Evolutionary conservation across 1,140 invertebrate genomes (phyloP).

Genomic region (Brachionus paranguensis): DNA sequence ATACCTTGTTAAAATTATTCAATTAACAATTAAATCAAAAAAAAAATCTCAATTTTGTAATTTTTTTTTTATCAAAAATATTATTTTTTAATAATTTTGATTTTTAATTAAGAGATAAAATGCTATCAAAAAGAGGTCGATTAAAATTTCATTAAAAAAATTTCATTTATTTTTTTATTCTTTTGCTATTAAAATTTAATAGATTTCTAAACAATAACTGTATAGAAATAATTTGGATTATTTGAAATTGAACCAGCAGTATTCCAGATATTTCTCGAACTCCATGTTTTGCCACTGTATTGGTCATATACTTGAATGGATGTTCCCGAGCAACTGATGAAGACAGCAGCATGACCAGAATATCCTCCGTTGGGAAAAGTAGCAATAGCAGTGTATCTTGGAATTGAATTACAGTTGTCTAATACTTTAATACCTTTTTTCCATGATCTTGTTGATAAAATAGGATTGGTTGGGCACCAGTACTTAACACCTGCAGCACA

Average conservation of each 20-base stretch:
- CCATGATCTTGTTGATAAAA: slow-evolving; percentile 24
- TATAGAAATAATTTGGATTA: background rate
- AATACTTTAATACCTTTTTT: background rate
- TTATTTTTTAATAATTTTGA: too few relatives aligned
- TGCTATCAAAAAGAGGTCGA: too few relatives aligned
- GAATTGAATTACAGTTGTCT: background rate
- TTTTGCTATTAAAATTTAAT: background rate
- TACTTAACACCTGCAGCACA: slow-evolving; percentile 7
- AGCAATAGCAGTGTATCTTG: slow-evolving; percentile 2
- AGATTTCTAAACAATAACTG: background rate
- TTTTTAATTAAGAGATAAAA: too few relatives aligned
- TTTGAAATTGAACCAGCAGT: background rate
- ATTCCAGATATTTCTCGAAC: background rate
- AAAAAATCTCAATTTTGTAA: too few relatives aligned
- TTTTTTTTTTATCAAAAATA: too few relatives aligned
- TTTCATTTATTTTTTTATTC: too few relatives aligned
- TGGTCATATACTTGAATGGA: background rate
- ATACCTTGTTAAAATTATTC: too few relatives aligned
- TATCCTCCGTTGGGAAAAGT: background rate
- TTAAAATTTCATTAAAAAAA: too few relatives aligned
- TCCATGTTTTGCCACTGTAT: background rate
- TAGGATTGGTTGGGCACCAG: slow-evolving; percentile 4
- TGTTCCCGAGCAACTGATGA: background rate
- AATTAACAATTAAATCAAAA: too few relatives aligned
- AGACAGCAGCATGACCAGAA: slow-evolving; percentile 31